Percentiles rank a stretch among this genome's conserved stretches.
phyloP scores from a whole-genome alignment of 1,140 invertebrate species.

The Pachyrhynchus sulphureomaculatus region DNA sequence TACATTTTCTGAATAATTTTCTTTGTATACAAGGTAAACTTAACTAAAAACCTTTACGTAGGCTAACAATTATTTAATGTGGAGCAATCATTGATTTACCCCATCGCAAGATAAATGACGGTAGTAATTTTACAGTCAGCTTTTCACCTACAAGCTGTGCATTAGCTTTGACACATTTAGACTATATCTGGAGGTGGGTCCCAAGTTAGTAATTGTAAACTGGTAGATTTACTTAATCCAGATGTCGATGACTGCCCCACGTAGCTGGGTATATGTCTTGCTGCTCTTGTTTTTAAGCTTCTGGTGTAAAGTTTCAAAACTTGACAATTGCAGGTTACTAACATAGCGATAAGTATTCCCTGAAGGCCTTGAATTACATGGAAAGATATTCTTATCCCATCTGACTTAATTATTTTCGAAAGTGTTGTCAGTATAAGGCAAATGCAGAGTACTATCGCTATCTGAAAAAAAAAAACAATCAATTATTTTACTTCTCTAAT shows the following conservation, averaged over 20 bases:
- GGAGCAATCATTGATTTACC: too few species aligned
- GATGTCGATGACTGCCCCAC: slow-evolving; percentile 24
- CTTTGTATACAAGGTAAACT: too few species aligned
- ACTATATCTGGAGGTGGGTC: slow-evolving; percentile 48
- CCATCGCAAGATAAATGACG: too few species aligned
- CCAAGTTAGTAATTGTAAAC: slow-evolving; percentile 49
- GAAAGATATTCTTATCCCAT: slow-evolving; percentile 53
- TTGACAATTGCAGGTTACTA: slow-evolving; percentile 67
- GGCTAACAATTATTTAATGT: too few species aligned
- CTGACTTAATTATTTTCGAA: slow-evolving; percentile 42
- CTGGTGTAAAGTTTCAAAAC: slow-evolving; percentile 49
- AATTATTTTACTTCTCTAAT: neutral
- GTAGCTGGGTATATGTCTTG: slow-evolving; percentile 35
- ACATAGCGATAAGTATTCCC: slow-evolving; percentile 62
- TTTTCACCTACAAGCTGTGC: too few species aligned
- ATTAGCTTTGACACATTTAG: slow-evolving; percentile 30
- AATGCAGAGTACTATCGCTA: slow-evolving; percentile 43
- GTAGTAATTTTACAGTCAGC: too few species aligned
- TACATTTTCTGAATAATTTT: too few species aligned
- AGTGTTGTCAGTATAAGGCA: slow-evolving; percentile 42
- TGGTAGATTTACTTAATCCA: slow-evolving; percentile 44
- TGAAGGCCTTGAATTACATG: slow-evolving; percentile 56
- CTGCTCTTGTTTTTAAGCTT: slow-evolving; percentile 40
- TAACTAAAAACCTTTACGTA: too few species aligned
- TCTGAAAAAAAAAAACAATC: slow-evolving; percentile 39